phyloP scores from a whole-genome alignment of 2,797 vertebrate genomes.

The Mormyrus proboscirostris region DNA sequence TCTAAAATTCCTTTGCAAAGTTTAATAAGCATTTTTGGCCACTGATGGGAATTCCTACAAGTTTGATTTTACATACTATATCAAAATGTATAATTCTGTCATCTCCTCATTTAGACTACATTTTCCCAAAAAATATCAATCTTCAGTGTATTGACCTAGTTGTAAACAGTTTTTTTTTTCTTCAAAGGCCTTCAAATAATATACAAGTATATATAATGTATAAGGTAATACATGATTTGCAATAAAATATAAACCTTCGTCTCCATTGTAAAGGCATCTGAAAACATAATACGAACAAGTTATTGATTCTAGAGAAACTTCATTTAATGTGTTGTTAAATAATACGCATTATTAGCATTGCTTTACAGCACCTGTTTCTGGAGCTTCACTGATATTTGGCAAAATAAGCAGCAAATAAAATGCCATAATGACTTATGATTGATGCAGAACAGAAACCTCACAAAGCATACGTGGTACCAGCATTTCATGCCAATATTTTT shows the following conservation, averaged over 20 bases:
- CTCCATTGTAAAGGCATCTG: background rate
- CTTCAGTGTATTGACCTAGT: slow-evolving; percentile 6
- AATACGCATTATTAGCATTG: background rate
- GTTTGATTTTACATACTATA: background rate
- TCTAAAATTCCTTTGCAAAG: background rate
- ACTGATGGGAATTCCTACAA: background rate
- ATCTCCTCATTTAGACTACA: slow-evolving; percentile 1
- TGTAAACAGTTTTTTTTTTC: background rate
- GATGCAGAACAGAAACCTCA: background rate
- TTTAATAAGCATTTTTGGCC: background rate
- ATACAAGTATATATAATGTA: background rate
- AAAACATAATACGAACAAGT: background rate
- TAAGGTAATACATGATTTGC: background rate
- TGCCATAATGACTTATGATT: background rate
- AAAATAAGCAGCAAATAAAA: background rate
- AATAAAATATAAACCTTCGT: background rate
- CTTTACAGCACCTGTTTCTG: background rate
- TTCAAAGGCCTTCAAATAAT: background rate
- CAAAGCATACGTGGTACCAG: background rate
- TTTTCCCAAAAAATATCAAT: background rate
- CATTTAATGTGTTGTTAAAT: background rate
- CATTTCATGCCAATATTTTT: background rate
- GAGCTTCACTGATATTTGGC: background rate
- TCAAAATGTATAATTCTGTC: background rate
- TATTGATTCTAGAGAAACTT: background rate